Base-by-base conservation (phyloP, 2,888 invertebrate genomes). In the Andrena minutula region DNA sequence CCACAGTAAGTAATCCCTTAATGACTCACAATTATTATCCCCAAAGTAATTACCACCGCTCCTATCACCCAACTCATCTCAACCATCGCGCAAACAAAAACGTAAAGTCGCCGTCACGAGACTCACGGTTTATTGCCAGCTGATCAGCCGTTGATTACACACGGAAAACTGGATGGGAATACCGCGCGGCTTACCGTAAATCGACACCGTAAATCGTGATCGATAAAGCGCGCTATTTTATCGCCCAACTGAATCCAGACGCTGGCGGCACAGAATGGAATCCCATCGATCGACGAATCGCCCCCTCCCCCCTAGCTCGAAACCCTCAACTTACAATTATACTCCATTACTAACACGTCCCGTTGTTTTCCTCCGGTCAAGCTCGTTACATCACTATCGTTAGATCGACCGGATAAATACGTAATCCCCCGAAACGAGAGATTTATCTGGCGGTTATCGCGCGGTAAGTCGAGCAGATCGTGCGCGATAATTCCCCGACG, bases 101-200 rank as follows among this genome's bases (percentile, higher is more conserved):
- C 16, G 41, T 1, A 35, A 35, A 61, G 61, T 20, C 20, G 20
- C 8, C 53, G 8, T 65, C 41, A 16, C 41, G 23, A 3, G 65
- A 73, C 64, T 73, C 68, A 63, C 28, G 35, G 35, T 69, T 56
- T 69, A 56, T 35, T 41, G 68, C 56, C 53, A n/a, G 6, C 8
- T 66, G 60, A 75, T 75, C 60, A 30, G 12, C 6, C 30, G n/a
- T 10, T 10, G 47, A 68, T 75, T 30, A 41, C 41, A 8, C 66
- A 20, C 23, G 16, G 30, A 75, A 75, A 60, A 58, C 61, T 30
- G 53, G 30, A 28, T 16, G 41, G 41, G 16, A 56, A 53, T 20
- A 72, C 32, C 64, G 41, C 30, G 32, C 10, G 23, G 49, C 32
- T 65, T 65, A 28, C 41, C 32, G n/a, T 26, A 20, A 64, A 5